Conservation (phyloP, 2,113 vertebrate genomes). For the Lophius piscatorius region DNA sequence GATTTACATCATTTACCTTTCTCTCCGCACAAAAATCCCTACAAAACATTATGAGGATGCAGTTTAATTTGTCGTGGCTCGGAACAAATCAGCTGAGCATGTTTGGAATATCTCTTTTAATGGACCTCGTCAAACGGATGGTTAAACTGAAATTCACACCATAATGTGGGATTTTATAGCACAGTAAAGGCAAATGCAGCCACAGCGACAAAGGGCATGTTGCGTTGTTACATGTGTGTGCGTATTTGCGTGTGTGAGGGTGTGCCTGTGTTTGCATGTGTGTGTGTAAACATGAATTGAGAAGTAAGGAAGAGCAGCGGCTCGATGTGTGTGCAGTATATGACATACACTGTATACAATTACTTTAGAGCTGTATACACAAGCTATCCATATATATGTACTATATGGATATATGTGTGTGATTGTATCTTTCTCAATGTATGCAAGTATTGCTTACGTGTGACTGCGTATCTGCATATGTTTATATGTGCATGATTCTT, state of each 20-base stretch:
- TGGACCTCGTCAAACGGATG: slow-evolving; percentile 52
- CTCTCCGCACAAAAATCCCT: too few relatives aligned
- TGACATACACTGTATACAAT: too few relatives aligned
- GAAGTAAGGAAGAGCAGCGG: not conserved
- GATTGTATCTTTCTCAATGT: not conserved
- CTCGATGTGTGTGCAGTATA: not conserved
- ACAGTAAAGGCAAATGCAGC: slow-evolving; percentile 52
- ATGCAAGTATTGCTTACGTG: not conserved
- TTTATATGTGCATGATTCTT: not conserved
- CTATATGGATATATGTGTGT: not conserved
- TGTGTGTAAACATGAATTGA: not conserved
- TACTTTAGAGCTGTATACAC: too few relatives aligned
- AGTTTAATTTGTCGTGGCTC: slow-evolving; percentile 31
- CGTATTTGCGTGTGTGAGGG: not conserved
- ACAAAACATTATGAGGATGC: slow-evolving; percentile 5
- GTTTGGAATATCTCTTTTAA: slow-evolving; percentile 47
- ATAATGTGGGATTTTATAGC: slow-evolving; percentile 39
- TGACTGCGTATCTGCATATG: not conserved
- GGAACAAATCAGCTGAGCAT: slow-evolving; percentile 54
- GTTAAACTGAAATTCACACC: slow-evolving; percentile 31
- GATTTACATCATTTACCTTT: not conserved
- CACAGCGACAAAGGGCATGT: slow-evolving; percentile 44
- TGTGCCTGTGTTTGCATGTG: not conserved
- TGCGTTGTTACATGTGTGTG: slow-evolving; percentile 6
- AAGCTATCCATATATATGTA: not conserved